Conservation (phyloP, 2,888 invertebrate species). For the Exephanes ischioxanthus region DNA sequence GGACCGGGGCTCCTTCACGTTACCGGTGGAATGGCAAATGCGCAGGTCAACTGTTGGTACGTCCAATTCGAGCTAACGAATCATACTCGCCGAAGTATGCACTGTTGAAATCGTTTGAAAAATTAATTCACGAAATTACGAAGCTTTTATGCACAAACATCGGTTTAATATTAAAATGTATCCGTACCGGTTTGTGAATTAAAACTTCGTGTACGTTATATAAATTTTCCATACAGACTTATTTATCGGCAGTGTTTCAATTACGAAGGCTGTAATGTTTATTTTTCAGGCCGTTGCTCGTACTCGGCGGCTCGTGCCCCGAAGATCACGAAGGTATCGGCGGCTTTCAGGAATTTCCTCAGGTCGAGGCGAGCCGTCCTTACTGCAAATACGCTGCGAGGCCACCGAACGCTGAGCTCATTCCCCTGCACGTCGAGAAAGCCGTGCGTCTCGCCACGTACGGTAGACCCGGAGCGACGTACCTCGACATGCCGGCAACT, state of each 20-base stretch:
- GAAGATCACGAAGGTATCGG: slow-evolving; percentile 97
- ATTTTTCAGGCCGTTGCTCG: slow-evolving; percentile 91
- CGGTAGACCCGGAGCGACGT: slow-evolving; percentile 96
- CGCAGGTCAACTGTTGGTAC: slow-evolving; percentile 97
- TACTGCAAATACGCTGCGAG: slow-evolving; percentile 97
- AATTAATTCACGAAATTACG: neutral
- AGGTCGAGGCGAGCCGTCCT: slow-evolving; percentile 94
- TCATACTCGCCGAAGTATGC: neutral
- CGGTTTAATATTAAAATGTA: neutral
- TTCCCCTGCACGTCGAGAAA: slow-evolving; percentile 96
- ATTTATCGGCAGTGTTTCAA: neutral
- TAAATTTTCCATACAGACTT: neutral
- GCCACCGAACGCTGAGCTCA: slow-evolving; percentile 92
- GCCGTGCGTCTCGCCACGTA: slow-evolving; percentile 93
- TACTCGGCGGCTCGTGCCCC: slow-evolving; percentile 96
- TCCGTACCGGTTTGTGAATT: no score
- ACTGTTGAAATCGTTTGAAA: neutral
- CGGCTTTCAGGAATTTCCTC: slow-evolving; percentile 97
- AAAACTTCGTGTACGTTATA: neutral
- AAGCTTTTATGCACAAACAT: neutral
- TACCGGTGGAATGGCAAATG: slow-evolving; percentile 98
- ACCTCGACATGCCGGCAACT: slow-evolving; percentile 97
- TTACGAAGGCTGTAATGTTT: neutral
- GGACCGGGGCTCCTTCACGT: slow-evolving; percentile 98
- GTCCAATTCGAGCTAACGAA: slow-evolving; percentile 60